A percentile compares a stretch with the other conserved stretches of the same genome.
phyloP scores from a whole-genome alignment of 2,888 invertebrate species.

The Malthinus seriepunctatus region DNA sequence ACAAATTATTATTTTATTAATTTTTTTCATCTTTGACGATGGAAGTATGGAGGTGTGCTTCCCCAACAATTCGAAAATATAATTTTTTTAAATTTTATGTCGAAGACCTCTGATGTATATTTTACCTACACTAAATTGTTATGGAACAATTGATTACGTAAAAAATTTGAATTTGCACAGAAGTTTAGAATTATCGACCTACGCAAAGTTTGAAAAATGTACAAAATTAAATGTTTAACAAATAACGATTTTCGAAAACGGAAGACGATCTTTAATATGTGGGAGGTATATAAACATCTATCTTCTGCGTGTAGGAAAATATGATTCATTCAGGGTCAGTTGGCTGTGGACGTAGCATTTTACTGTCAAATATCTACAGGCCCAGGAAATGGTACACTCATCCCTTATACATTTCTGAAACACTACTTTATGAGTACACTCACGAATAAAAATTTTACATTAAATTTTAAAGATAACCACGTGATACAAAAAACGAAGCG shows the following conservation, averaged over 20 bases:
- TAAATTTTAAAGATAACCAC: too few relatives aligned
- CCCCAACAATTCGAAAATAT: too few relatives aligned
- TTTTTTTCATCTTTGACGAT: too few relatives aligned
- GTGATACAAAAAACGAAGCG: neutral
- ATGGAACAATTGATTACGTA: too few relatives aligned
- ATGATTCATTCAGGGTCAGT: constrained; percentile 19
- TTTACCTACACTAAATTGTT: too few relatives aligned
- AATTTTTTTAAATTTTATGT: too few relatives aligned
- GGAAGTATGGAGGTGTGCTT: too few relatives aligned
- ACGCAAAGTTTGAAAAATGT: neutral
- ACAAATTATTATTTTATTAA: too few relatives aligned
- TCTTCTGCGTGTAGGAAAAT: constrained; percentile 14
- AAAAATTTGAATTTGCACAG: too few relatives aligned
- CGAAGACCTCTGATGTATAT: too few relatives aligned
- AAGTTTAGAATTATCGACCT: neutral
- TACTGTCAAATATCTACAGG: constrained; percentile 11
- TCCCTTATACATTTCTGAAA: neutral
- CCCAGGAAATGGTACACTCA: constrained; percentile 17
- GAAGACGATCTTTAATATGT: constrained; percentile 6
- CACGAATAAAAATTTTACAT: neutral
- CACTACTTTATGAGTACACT: neutral
- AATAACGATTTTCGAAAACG: constrained; percentile 9
- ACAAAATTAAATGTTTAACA: neutral
- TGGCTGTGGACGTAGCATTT: constrained; percentile 8
- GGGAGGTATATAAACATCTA: constrained; percentile 13